phyloP scores from a whole-genome alignment of 2,888 invertebrate species.

The Acleris laterana region DNA sequence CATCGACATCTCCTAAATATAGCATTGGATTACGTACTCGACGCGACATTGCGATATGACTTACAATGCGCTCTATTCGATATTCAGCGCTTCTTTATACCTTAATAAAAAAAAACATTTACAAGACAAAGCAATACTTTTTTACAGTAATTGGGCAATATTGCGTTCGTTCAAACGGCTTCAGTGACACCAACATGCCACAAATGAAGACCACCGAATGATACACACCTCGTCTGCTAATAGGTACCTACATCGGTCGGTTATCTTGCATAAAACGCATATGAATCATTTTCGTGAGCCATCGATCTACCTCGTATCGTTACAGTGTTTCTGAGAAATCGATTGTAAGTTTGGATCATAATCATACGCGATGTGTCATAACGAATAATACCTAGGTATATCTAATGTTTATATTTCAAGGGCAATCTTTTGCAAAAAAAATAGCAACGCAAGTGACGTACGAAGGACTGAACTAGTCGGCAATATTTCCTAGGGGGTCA shows the following conservation, averaged over 20 bases:
- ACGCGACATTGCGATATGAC: slow-evolving; percentile 47
- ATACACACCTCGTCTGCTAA: neutral
- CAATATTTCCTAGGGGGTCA: slow-evolving; percentile 57
- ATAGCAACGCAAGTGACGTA: slow-evolving; percentile 24
- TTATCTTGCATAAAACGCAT: slow-evolving; percentile 15
- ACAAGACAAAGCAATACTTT: no score
- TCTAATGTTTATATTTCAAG: slow-evolving; percentile 16
- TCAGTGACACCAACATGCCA: neutral
- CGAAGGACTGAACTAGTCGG: slow-evolving; percentile 46
- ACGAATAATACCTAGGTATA: neutral
- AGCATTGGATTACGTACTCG: slow-evolving; percentile 51
- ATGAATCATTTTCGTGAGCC: slow-evolving; percentile 31
- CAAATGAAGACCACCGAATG: slow-evolving; percentile 4
- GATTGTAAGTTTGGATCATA: slow-evolving; percentile 6
- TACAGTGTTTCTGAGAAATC: slow-evolving; percentile 27
- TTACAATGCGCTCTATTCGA: slow-evolving; percentile 38
- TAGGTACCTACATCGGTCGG: neutral
- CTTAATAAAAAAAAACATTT: no score
- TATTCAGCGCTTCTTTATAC: no score
- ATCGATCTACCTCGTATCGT: slow-evolving; percentile 26
- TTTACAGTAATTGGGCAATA: neutral
- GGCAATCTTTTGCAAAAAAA: slow-evolving; percentile 14
- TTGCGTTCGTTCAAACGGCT: neutral
- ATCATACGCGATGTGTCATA: slow-evolving; percentile 20
- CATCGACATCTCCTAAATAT: slow-evolving; percentile 54